Base-by-base conservation (phyloP, 2,888 invertebrate species). In the Gymnosoma rotundatum region DNA sequence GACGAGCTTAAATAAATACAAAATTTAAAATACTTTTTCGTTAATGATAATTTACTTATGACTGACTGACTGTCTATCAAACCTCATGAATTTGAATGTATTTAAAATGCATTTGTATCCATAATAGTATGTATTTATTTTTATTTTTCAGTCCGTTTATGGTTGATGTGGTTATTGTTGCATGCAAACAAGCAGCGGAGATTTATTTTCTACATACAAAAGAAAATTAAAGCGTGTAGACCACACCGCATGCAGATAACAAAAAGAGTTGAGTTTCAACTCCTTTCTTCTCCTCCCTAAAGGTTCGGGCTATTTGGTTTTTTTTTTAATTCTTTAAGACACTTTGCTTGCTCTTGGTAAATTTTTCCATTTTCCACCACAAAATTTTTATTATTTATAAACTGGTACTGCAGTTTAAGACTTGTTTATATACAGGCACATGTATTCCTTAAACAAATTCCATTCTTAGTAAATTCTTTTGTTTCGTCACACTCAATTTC, bases 161-260 rank as follows among this genome's bases (percentile, higher is more conserved):
- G 70, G 70, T 70, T 70, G 64, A 70, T 82, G 81, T 82, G 81
- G 64, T 82, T 82, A 82, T 70, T 70, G 81, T 82, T 75, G 81
- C 81, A 76, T 82, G 81, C 81, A 70, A 60, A 69, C 52, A 78
- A 63, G 63, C 69, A 63, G 50, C 25, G 25, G 14, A 74, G 73
- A 67, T 74, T 80, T 14, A 64, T 64, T 74, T 64, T 73, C 60
- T 45, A 18, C 50, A 61, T 61, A 50, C 18, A 73, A 38, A n/a
- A 50, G 21, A 73, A 61, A 50, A 52, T 61, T 73, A 38, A 67
- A 74, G 54, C 60, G 21, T 74, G 32, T 45, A 79, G 79, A 79
- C 73, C 79, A 79, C 60, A 74, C 73, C 54, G 45, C 69, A 70
- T 18, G 52, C 63, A 60, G 70, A 64, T 18, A 42, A 12, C 25